Percentiles rank a stretch among this genome's conserved stretches.
Conservation (phyloP, 2,113 vertebrate species). For the Psophia crepitans region DNA sequence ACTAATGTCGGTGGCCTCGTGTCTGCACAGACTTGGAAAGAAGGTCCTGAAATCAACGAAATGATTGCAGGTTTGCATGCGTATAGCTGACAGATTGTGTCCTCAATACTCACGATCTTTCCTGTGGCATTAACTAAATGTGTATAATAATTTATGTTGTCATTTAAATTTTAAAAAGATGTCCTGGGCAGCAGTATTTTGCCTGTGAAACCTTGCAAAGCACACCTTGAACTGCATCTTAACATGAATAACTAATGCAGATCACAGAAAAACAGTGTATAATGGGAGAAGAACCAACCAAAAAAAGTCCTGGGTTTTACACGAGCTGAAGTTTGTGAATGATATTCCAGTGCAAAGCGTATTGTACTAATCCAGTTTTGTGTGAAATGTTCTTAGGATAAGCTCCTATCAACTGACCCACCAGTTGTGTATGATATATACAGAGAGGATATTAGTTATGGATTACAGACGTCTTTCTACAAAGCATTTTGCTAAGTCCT, state of each 20-base stretch:
- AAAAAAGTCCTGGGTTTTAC: neutral
- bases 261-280: neutral
- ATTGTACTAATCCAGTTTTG: conserved; percentile 60
- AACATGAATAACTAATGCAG: conserved; percentile 8
- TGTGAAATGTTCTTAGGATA: conserved; percentile 62
- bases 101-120: neutral
- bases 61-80: neutral
- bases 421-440: neutral
- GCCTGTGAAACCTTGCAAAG: conserved; percentile 2
- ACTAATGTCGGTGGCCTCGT: neutral
- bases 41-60: neutral
- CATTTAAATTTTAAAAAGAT: conserved; percentile 35
- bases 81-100: neutral
- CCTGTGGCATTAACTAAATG: neutral
- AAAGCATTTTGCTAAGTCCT: conserved; percentile 37
- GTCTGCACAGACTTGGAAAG: neutral
- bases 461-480: conserved; percentile 39
- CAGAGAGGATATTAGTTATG: conserved; percentile 51
- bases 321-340: neutral
- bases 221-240: conserved; percentile 14
- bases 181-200: conserved; percentile 15
- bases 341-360: conserved; percentile 22
- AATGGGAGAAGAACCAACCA: neutral
- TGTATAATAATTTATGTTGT: conserved; percentile 13
- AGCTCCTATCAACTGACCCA: conserved; percentile 47